Evolutionary conservation across 92 coral and sea anemone species (phyloP).

Genomic region (Actinernus sp.): DNA sequence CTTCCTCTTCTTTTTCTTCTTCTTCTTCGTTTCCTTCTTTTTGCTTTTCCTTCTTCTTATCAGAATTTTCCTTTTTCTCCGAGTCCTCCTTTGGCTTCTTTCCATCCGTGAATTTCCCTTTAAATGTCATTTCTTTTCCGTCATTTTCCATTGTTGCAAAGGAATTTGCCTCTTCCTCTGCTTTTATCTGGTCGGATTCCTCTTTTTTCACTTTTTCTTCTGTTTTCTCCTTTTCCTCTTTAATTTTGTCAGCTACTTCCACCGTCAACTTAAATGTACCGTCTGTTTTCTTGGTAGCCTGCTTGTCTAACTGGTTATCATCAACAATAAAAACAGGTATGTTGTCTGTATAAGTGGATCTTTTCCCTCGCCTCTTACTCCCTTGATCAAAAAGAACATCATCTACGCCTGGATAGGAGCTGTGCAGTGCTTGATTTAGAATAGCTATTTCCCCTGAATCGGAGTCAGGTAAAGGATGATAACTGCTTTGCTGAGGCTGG

Average conservation of each 20-base stretch:
- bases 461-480: not conserved
- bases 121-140: not conserved
- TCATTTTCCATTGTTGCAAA: not conserved
- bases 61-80: not conserved
- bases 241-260: slow-evolving; percentile 3
- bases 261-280: slow-evolving; percentile 25
- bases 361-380: not conserved
- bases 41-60: not conserved
- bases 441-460: not conserved
- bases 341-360: too few relatives aligned
- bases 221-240: not conserved
- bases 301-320: not conserved
- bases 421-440: not conserved
- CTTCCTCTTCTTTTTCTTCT: not conserved
- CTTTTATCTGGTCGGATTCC: not conserved
- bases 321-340: too few relatives aligned
- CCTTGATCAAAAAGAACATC: not conserved
- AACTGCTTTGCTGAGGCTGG: not conserved
- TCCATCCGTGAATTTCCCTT: not conserved
- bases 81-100: not conserved
- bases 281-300: slow-evolving; percentile 20
- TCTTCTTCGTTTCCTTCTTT: not conserved
- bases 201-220: not conserved
- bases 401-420: not conserved
- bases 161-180: not conserved